Conservation (phyloP, 92 coral and sea anemone species). For the Porites lobata region DNA sequence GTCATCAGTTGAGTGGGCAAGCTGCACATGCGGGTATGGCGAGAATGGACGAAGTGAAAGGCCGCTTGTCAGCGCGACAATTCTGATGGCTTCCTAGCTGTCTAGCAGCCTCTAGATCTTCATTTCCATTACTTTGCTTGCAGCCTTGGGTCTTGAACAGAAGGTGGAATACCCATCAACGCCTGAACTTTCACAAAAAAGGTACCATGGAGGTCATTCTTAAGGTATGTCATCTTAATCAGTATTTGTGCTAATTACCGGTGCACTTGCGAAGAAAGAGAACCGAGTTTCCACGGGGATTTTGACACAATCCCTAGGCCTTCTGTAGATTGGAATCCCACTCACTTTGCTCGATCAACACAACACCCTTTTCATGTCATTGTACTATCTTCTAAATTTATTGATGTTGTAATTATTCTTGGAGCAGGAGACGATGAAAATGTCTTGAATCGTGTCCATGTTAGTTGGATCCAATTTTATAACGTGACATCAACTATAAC, state of each 20-base stretch:
- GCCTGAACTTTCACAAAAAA: slow-evolving; percentile 89
- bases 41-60: too few relatives aligned
- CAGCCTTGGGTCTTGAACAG: slow-evolving; percentile 57
- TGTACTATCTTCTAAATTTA: too few relatives aligned
- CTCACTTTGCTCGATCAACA: too few relatives aligned
- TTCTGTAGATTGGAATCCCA: too few relatives aligned
- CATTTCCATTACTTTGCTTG: background rate
- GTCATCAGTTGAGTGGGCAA: too few relatives aligned
- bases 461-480: background rate
- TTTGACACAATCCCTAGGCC: too few relatives aligned
- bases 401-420: background rate
- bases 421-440: background rate
- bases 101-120: background rate
- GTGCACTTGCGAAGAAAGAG: background rate
- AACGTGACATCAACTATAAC: background rate
- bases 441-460: background rate
- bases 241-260: background rate
- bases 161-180: slow-evolving; percentile 76
- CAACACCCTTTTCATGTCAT: too few relatives aligned
- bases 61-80: background rate
- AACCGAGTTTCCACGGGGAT: too few relatives aligned
- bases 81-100: too few relatives aligned
- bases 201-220: slow-evolving; percentile 94
- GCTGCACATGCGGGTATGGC: too few relatives aligned
- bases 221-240: slow-evolving; percentile 62